A percentile compares a stretch with the other conserved stretches of the same genome.
These are phyloP conservation scores for Salvelinus namaycush DNA, from an alignment of 2,113 vertebrate genomes.

Conservation along the genomic window DNA sequence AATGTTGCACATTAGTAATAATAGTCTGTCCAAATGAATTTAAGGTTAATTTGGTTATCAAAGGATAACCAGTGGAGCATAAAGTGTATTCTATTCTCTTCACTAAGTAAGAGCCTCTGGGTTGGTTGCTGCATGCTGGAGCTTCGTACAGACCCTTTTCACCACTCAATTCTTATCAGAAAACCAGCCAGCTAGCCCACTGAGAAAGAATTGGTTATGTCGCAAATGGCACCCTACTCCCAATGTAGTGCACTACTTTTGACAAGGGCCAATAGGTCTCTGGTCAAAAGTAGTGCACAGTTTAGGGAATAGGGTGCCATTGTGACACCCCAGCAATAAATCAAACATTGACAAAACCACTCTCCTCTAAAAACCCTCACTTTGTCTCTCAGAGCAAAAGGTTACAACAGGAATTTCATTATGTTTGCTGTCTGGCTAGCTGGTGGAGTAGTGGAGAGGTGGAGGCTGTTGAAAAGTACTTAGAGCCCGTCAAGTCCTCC, in stretches of 20 bases:
- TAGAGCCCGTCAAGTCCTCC: not conserved
- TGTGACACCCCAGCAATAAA: constrained; percentile 31
- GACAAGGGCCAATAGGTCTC: no score
- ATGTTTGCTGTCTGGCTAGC: not conserved
- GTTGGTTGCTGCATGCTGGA: not conserved
- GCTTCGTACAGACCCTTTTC: not conserved
- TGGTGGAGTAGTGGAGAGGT: not conserved
- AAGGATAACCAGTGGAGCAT: constrained; percentile 13
- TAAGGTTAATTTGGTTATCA: constrained; percentile 1
- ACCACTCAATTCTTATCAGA: constrained; percentile 27
- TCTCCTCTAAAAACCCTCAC: constrained; percentile 20
- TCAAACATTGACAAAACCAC: constrained; percentile 27
- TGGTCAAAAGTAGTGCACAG: no score
- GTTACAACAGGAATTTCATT: constrained; percentile 46
- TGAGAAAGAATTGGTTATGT: not conserved
- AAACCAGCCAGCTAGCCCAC: constrained; percentile 2
- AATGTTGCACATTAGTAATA: no score
- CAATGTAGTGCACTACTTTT: no score
- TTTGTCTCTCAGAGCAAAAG: constrained; percentile 31
- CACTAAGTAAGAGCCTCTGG: constrained; percentile 3
- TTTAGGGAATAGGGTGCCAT: no score
- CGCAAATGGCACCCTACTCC: no score
- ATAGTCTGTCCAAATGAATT: not conserved
- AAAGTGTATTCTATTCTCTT: not conserved
- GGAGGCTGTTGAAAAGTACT: constrained; percentile 9